These are phyloP conservation scores for Drosophila percnosoma DNA, from an alignment of 2,888 invertebrate genomes.

Conservation along the genomic window DNA sequence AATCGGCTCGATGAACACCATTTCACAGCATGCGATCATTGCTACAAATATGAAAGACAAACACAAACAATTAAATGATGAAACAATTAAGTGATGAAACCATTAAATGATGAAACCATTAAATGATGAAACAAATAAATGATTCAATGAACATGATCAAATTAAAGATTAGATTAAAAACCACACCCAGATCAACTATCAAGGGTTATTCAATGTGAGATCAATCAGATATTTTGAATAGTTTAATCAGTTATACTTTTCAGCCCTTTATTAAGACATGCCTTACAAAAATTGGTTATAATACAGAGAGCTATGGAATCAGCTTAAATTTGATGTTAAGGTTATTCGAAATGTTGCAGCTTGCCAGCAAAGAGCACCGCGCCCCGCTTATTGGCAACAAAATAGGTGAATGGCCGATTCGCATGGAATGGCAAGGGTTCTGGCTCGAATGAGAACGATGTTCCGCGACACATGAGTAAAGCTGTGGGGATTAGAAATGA, in stretches of 20 bases:
- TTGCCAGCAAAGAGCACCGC: slow-evolving; percentile 46
- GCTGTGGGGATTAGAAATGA: slow-evolving; percentile 18
- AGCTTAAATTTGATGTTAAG: background rate
- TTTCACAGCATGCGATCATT: background rate
- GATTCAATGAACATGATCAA: background rate
- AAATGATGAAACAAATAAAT: background rate
- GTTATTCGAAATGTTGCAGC: background rate
- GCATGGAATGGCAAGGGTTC: slow-evolving; percentile 43
- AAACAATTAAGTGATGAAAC: background rate
- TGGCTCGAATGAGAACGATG: slow-evolving; percentile 17
- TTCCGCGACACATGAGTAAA: slow-evolving; percentile 5
- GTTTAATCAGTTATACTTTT: background rate
- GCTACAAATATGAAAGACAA: slow-evolving; percentile 9
- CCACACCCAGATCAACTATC: background rate
- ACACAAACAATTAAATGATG: background rate
- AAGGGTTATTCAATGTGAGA: background rate
- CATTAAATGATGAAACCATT: too few relatives aligned
- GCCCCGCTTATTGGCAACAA: slow-evolving; percentile 31
- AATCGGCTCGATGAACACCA: slow-evolving; percentile 14
- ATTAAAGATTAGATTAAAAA: too few relatives aligned
- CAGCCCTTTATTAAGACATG: slow-evolving; percentile 19
- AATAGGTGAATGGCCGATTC: slow-evolving; percentile 53
- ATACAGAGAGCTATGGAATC: background rate
- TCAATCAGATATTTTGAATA: background rate
- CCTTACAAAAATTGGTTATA: background rate